These are phyloP conservation scores for Cylas formicarius DNA, from an alignment of 1,140 invertebrate genomes.

Conservation along the genomic window DNA sequence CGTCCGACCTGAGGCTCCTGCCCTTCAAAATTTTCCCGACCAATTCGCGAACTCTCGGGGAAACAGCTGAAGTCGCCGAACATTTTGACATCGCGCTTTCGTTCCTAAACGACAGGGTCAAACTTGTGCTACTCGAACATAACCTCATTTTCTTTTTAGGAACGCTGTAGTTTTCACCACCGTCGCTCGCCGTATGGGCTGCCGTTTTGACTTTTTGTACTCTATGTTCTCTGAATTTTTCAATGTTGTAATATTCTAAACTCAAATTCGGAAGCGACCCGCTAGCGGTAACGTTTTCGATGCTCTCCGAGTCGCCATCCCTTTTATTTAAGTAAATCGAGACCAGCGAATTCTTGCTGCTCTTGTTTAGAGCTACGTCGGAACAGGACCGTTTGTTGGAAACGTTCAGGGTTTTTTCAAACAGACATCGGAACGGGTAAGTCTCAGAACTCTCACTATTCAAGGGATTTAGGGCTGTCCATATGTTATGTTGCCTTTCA, in stretches of 20 bases:
- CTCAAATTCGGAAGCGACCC: no score
- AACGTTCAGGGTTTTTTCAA: no score
- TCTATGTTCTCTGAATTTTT: constrained; percentile 19
- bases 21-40: constrained; percentile 12
- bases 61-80: constrained; percentile 6
- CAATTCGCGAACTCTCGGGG: constrained; percentile 9
- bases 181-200: not conserved
- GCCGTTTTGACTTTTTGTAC: constrained; percentile 1
- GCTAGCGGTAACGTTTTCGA: no score
- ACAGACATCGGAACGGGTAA: no score
- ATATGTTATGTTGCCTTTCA: no score
- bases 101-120: not conserved
- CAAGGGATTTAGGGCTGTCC: no score
- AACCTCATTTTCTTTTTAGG: constrained; percentile 24
- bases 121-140: constrained; percentile 5
- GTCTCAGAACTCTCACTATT: no score
- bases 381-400: constrained; percentile 13
- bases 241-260: not conserved
- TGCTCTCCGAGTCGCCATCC: not conserved
- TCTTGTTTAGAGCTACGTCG: constrained; percentile 8
- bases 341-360: not conserved
- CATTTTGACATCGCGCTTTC: constrained; percentile 2
- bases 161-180: constrained; percentile 22
- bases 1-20: constrained; percentile 6
- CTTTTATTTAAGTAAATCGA: constrained; percentile 1